A percentile compares a stretch with the other conserved stretches of the same genome.
These are phyloP conservation scores for Oasisia sp. DNA, from an alignment of 2,888 invertebrate genomes.

Conservation along the genomic window DNA sequence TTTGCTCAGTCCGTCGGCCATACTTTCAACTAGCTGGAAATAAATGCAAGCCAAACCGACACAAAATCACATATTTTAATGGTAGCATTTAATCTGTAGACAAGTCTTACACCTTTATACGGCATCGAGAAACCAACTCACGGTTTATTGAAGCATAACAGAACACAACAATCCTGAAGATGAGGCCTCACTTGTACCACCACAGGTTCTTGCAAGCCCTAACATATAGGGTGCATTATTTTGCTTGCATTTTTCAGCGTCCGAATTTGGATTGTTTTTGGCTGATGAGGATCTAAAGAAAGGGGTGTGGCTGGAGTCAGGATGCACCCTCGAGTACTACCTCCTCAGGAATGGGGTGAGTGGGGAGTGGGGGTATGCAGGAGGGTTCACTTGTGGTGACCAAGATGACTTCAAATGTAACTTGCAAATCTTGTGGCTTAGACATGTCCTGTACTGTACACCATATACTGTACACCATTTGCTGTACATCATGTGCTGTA, in stretches of 20 bases:
- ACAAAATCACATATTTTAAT: background rate
- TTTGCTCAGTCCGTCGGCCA: background rate
- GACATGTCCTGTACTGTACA: too few relatives aligned
- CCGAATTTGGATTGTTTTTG: conserved; percentile 96
- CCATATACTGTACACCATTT: too few relatives aligned
- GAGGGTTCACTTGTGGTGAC: background rate
- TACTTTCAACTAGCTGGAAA: background rate
- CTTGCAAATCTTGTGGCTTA: background rate
- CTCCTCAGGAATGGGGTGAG: conserved; percentile 86
- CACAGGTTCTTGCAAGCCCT: background rate
- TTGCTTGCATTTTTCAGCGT: conserved; percentile 72
- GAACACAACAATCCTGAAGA: background rate
- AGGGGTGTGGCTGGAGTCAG: conserved; percentile 93
- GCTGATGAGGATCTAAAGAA: conserved; percentile 96
- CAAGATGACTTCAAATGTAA: background rate
- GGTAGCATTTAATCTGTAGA: background rate
- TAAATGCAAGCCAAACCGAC: background rate
- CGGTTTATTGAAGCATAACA: background rate
- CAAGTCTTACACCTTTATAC: background rate
- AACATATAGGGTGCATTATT: background rate
- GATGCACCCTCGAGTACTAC: conserved; percentile 94
- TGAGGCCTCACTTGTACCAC: background rate
- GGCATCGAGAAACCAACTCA: background rate
- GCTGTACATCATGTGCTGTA: too few relatives aligned
- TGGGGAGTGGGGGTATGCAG: conserved; percentile 21